Percentiles rank a stretch among this genome's conserved stretches.
These are phyloP conservation scores for Limnephilus lunatus DNA, from an alignment of 2,888 invertebrate genomes.

Conservation along the genomic window DNA sequence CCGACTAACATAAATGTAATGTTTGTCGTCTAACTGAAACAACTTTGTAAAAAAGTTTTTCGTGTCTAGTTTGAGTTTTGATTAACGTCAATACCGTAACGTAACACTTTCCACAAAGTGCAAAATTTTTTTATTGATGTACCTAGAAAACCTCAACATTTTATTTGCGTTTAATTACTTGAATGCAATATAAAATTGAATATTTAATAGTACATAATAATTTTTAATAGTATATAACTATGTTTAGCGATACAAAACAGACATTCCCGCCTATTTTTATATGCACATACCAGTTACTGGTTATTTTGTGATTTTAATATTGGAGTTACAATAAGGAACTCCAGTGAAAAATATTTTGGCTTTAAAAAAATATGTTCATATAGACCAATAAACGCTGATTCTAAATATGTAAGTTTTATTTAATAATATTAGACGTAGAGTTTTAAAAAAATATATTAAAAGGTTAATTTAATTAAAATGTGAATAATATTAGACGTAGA, in stretches of 20 bases:
- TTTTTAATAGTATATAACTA: no score
- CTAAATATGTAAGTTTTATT: no score
- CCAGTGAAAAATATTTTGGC: no score
- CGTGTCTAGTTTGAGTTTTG: background rate
- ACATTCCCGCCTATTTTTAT: background rate
- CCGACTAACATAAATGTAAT: conserved; percentile 22
- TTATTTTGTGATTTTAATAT: conserved; percentile 9
- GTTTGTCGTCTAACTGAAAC: conserved; percentile 16
- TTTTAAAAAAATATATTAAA: no score
- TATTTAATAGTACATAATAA: background rate
- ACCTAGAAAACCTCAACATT: no score
- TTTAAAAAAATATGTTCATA: no score
- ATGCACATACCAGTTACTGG: background rate
- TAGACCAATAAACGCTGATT: no score
- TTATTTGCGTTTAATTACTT: no score
- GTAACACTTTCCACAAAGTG: background rate
- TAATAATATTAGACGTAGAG: no score
- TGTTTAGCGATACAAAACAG: no score
- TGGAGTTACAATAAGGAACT: conserved; percentile 30
- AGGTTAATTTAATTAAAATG: no score
- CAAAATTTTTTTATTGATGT: background rate
- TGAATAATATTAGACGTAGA: no score
- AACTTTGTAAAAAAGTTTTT: conserved; percentile 27
- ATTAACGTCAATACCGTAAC: background rate
- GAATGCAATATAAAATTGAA: background rate